Evolutionary conservation across 2,888 invertebrate genomes (phyloP), one percentile per base, ranked within the genome.

Genomic region (Psococerastis gibbosa): DNA sequence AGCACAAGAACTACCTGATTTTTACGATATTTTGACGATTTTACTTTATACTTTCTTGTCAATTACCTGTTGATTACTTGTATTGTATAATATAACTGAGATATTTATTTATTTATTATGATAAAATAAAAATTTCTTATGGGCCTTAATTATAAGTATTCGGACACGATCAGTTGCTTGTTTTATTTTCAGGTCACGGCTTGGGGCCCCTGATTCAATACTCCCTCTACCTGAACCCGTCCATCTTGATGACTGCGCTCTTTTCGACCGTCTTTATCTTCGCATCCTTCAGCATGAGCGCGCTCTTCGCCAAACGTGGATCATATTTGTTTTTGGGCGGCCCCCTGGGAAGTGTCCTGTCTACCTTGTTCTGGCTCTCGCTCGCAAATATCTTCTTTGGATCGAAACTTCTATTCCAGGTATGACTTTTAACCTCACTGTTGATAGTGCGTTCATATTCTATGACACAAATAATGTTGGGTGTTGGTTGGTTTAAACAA

Each of bases 291-390:
- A 81, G 88, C 16, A 62, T 91, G 53, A 78, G 88, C 43, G 78
- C 95, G 3, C 70, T 97, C 59, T 68, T 88, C 52, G 85, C 88
- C 43, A 78, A 83, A 51, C 75, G 84, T 50, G 87, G 94, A 50
- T 77, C 78, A 57, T 94, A 78, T 73, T 66, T 97, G 45, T 92
- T 81, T 63, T 68, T 95, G 41, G 94, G 94, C 49, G 92, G 89
- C 53, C 75, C 81, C 46, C 67, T 94, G 50, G 74, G 88, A 68
- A 84, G 89, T 33, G 65, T 83, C 35, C 65, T 94, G 41, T 78
- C 80, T 49, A 74, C 79, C 43, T 71, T 92, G 68, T 69, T 84
- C 44, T 54, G 89, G 20, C 69, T 88, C 60, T 73, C 79, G 23
- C 60, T 95, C 31, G 71, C 77, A 45, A 94, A 91, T 62, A 61